Base-by-base conservation (phyloP, 2,888 invertebrate species). In the Helobdella robusta region DNA sequence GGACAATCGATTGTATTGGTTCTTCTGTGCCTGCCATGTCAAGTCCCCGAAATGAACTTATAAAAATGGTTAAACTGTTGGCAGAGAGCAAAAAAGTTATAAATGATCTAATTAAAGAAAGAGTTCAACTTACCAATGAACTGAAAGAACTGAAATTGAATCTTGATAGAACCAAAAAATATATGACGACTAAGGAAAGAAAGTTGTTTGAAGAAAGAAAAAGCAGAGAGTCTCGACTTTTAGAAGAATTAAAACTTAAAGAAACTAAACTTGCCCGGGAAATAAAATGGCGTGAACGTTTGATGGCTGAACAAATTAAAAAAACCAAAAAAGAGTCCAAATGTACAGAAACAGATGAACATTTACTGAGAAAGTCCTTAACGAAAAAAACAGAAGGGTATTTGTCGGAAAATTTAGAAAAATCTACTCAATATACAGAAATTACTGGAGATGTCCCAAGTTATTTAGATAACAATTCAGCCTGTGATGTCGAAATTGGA, bases 61-160 rank as follows among this genome's bases (percentile, higher is more conserved):
- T 46, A 18, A 20, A 44, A 11, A 62, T 62, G 62, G 50, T 28
- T 2, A 30, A 46, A n/a, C 46, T 62, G 3, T 50, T 62, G 15
- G 30, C 62, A 2, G 62, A 62, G 32, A 62, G 62, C 23, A 62
- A 44, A 32, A 5, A 50, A 15, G n/a, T 62, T 25, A 62, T 62
- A 8, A 25, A 35, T n/a, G 48, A 36, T 23, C 28, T 62, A 34
- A 62, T 44, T 3, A 46, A 32, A n/a, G 62, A 62, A 15, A 36
- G 62, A 5, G 30, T 23, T 1, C 30, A 28, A n/a, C 46, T 62
- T 20, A 25, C n/a, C 2, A 48, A 62, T 30, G 32, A 48, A 20
- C 30, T 62, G 18, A 50, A 62, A 32, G 8, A 48, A 2, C 46
- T 62, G n/a, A 32, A 25, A 1, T 8, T 30, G 25, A 32, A 30